Conservation (phyloP, 2,113 vertebrate species). For the Jaculus jaculus region DNA sequence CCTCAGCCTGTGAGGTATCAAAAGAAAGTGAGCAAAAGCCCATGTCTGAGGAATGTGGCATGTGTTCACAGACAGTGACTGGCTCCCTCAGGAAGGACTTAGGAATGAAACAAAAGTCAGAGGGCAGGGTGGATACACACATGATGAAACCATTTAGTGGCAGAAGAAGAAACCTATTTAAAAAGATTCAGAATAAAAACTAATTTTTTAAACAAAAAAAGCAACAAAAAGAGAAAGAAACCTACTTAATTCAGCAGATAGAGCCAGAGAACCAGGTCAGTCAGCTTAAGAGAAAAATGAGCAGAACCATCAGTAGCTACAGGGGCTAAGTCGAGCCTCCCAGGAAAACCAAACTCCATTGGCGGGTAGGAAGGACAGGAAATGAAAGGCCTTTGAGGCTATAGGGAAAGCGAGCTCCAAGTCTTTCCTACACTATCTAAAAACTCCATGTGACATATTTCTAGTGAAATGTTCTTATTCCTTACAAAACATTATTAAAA, state of each 20-base stretch:
- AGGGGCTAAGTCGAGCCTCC: neutral
- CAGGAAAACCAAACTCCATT: neutral
- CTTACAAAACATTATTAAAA: neutral
- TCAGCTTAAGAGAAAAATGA: neutral
- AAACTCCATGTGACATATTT: neutral
- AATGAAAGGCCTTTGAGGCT: neutral
- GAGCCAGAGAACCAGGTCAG: neutral
- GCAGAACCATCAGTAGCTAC: neutral
- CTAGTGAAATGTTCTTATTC: neutral
- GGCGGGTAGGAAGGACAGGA: neutral
- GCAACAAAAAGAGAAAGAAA: neutral
- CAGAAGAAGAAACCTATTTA: neutral
- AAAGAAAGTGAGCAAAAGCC: neutral
- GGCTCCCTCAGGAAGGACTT: neutral
- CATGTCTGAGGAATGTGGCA: neutral
- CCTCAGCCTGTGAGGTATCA: too few relatives aligned
- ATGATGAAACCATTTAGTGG: neutral
- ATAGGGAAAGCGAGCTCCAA: neutral
- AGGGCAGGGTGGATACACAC: neutral
- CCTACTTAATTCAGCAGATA: too few relatives aligned
- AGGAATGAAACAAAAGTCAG: too few relatives aligned
- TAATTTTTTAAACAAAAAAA: too few relatives aligned
- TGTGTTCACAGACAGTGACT: neutral
- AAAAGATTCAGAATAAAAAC: too few relatives aligned
- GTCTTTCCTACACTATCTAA: neutral